Evolutionary conservation across 2,888 invertebrate genomes (phyloP).

Genomic region (Aphidius colemani): DNA sequence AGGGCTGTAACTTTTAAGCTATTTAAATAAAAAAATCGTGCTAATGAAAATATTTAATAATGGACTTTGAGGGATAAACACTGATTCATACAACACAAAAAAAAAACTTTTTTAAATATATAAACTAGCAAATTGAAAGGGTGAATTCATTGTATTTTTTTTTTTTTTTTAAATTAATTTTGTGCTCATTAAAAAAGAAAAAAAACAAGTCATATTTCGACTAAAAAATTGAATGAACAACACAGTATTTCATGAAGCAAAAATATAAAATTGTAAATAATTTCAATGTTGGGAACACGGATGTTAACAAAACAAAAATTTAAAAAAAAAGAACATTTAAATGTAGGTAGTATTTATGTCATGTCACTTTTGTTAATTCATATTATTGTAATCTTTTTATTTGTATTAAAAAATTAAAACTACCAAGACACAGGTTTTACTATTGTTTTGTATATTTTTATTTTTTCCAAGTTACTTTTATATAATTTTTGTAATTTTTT

Average conservation of each 20-base stretch:
- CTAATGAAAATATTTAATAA: neutral
- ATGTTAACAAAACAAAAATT: slow-evolving; percentile 23
- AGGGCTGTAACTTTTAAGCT: slow-evolving; percentile 30
- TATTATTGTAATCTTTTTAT: slow-evolving; percentile 47
- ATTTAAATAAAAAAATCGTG: slow-evolving; percentile 2
- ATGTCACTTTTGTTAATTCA: slow-evolving; percentile 38
- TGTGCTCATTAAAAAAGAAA: neutral
- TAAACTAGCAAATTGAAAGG: neutral
- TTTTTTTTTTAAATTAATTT: slow-evolving; percentile 6
- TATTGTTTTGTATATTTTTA: slow-evolving; percentile 24
- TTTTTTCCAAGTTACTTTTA: too few relatives aligned
- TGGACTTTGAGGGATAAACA: neutral
- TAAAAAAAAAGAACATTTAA: slow-evolving; percentile 16
- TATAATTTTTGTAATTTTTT: slow-evolving; percentile 1
- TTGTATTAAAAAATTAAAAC: slow-evolving; percentile 43
- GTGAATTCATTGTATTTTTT: neutral
- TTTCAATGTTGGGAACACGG: slow-evolving; percentile 27
- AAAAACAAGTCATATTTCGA: too few relatives aligned
- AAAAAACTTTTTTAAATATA: neutral
- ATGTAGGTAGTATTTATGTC: slow-evolving; percentile 33
- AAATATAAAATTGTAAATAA: slow-evolving; percentile 35
- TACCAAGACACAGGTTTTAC: slow-evolving; percentile 33
- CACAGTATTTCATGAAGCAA: too few relatives aligned
- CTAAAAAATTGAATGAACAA: too few relatives aligned
- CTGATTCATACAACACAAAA: too few relatives aligned